A percentile compares a stretch with the other conserved stretches of the same genome.
Evolutionary conservation across 2,888 invertebrate species (phyloP).

Genomic region (Parnassius orleans): DNA sequence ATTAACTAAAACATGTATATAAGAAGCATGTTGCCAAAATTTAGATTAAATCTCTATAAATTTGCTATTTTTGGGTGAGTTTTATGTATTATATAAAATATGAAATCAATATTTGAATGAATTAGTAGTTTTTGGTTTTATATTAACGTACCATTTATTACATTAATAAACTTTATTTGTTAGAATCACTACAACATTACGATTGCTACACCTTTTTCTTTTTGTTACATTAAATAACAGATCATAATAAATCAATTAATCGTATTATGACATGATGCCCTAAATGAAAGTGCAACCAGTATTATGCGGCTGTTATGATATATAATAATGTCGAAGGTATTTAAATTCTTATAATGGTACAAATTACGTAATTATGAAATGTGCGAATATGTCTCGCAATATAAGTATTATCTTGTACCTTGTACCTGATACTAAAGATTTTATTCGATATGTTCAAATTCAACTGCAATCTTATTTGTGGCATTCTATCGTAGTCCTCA

Average conservation of each 20-base stretch:
- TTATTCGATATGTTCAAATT: too few species aligned
- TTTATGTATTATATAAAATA: conserved; percentile 4
- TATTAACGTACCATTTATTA: not conserved
- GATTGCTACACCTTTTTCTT: not conserved
- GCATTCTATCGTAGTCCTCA: too few species aligned
- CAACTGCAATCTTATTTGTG: too few species aligned
- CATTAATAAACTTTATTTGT: not conserved
- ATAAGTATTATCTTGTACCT: too few species aligned
- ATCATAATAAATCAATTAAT: not conserved
- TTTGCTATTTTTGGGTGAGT: conserved; percentile 17
- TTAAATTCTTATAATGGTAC: too few species aligned
- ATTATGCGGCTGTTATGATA: not conserved
- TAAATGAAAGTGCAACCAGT: conserved; percentile 23
- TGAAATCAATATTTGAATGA: not conserved
- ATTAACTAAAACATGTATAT: not conserved
- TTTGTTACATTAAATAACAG: not conserved
- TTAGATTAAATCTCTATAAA: conserved; percentile 2
- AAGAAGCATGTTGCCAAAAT: conserved; percentile 21
- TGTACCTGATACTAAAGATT: too few species aligned
- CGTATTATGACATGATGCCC: conserved; percentile 14
- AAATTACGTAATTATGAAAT: too few species aligned
- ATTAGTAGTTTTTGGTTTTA: not conserved
- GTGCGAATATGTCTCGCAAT: too few species aligned
- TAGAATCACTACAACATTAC: not conserved
- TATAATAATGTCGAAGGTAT: too few species aligned